phyloP scores from a whole-genome alignment of 2,797 vertebrate genomes.

The Brachymystax lenok region DNA sequence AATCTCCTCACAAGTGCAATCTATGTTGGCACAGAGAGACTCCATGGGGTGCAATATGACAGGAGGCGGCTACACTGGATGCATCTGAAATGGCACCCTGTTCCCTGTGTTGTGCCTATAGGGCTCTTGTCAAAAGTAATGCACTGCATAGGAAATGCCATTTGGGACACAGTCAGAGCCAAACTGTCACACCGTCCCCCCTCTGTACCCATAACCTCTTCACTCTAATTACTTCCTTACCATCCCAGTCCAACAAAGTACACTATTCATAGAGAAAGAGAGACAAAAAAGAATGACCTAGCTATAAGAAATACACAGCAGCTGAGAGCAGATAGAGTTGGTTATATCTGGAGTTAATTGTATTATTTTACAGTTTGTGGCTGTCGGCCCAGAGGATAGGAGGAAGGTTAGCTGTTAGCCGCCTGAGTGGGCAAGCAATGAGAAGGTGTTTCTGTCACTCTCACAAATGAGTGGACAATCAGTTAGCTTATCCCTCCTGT shows the following conservation, averaged over 20 bases:
- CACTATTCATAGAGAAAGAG: not conserved
- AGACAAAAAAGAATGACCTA: not conserved
- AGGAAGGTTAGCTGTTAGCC: not conserved
- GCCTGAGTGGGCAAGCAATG: slow-evolving; percentile 18
- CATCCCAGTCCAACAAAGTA: slow-evolving; percentile 19
- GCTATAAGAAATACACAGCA: not conserved
- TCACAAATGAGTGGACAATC: slow-evolving; percentile 27
- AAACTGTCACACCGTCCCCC: not conserved
- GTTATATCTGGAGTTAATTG: slow-evolving; percentile 19
- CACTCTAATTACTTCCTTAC: slow-evolving; percentile 29
- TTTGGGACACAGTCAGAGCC: not conserved
- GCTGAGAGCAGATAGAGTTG: not conserved
- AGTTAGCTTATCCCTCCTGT: not conserved
- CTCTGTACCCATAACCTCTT: too few species aligned
- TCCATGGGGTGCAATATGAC: slow-evolving; percentile 15
- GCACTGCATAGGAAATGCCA: not conserved
- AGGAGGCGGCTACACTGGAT: not conserved
- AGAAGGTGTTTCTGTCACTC: slow-evolving; percentile 33
- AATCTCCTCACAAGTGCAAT: not conserved
- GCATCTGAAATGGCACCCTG: not conserved
- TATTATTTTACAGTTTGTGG: slow-evolving; percentile 8
- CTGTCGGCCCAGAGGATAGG: slow-evolving; percentile 11
- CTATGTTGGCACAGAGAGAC: not conserved
- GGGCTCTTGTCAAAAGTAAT: not conserved
- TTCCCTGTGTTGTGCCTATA: not conserved